Base-by-base conservation (phyloP, 2,113 vertebrate genomes). In the Malurus elegans region DNA sequence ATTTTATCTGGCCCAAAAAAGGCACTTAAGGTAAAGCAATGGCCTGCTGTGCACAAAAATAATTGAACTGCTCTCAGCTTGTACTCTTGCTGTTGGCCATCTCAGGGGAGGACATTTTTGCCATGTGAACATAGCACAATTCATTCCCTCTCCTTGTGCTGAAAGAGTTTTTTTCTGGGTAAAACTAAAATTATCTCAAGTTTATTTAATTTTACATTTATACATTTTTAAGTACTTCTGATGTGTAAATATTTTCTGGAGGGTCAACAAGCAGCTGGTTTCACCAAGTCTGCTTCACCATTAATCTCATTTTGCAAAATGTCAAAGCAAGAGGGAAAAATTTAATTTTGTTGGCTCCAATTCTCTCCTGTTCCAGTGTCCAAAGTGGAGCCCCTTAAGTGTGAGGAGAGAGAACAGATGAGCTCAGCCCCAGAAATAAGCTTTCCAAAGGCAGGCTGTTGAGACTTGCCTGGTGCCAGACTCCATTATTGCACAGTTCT, bases 61-160 rank as follows among this genome's bases (percentile, higher is more conserved):
- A 67, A 36, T 38, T 2, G 13, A 87, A 53, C 26, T 31, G 50
- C 42, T 79, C 61, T 61, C 12, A 1, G 2, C 14, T 40, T 85
- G 32, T 23, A 15, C 20, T 74, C 65, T n/a, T 28, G 16, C 28
- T 25, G 31, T 34, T 6, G 0, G 31, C 31, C 25, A 34, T 58
- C 75, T 62, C 31, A 25, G n/a, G 48, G 64, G 16, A 86, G 17
- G 14, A 36, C 2, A 21, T 26, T 92, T 87, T 86, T 76, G 50
- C 62, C 23, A 17, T 0, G 1, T 40, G 15, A 88, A 51, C 0
- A 3, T 5, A 70, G 26, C 12, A 51, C 0, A 0, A 12, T 44
- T 53, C 34, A 79, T 88, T 70, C 38, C 29, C 29, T 36, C 3
- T 42, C 69, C 62, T 57, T 86, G 10, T 58, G n/a, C 7, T 36